Base-by-base conservation (phyloP, 2,113 vertebrate species). In the Oriolus oriolus region DNA sequence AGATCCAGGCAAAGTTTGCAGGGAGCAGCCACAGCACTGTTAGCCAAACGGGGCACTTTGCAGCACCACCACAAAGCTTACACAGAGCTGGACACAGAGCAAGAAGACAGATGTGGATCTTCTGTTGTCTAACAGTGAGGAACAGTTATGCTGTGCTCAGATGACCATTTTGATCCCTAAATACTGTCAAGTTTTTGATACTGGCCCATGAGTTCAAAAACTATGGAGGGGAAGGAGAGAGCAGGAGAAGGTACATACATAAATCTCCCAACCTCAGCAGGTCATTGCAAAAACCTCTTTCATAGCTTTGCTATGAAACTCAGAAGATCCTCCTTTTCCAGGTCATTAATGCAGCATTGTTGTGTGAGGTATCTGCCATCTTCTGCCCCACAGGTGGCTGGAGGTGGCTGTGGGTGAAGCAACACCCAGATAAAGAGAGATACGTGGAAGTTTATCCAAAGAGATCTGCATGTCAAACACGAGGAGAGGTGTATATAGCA, bases 361-460 rank as follows among this genome's bases (percentile, higher is more conserved):
- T 90, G 76, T 89, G 68, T 57, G 91, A 52, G 21, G 19, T 84
- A 81, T 81, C 68, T 93, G 56, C 68, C 78, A 91, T 95, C 89
- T 93, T 84, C 71, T 52, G 69, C 84, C 88, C 89, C 96, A 92
- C 94, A 96, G 93, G 94, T 96, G 91, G 93, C 84, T 97, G 94
- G 93, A 95, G 96, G 95, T 95, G 93, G 95, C 71, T 97, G 95
- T 89, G 73, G 80, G 91, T 95, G 84, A 96, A 97, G 80, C 91
- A 97, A 96, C 94, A 92, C 80, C 89, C 89, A 96, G 83, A 96
- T 95, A 65, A 22, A 56, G 52, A 86, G 86, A 95, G 94, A 90
- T 89, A 86, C 2, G 2, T 90, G 69, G 60, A 96, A 75, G 80
- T 96, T 97, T 97, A 97, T 95, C 93, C 95, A 87, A 56, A 87